These are phyloP conservation scores for Ctenopoma kingsleyae DNA, from an alignment of 2,797 vertebrate species.

Conservation along the genomic window DNA sequence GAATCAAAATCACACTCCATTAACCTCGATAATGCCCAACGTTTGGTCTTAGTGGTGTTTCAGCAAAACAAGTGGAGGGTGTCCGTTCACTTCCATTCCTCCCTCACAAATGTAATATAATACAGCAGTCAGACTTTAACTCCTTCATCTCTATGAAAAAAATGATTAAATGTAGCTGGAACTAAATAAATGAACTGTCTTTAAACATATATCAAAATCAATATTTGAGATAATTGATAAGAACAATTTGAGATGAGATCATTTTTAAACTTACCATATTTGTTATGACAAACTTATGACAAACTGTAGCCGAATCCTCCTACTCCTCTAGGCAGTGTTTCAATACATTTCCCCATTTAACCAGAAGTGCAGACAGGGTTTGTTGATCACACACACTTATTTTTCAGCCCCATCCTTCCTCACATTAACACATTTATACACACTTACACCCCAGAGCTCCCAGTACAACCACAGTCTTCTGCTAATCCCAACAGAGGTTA, in stretches of 20 bases:
- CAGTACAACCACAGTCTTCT: constrained; percentile 26
- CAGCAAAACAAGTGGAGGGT: constrained; percentile 46
- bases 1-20: constrained; percentile 59
- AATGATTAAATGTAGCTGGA: neutral
- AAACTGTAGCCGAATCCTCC: neutral
- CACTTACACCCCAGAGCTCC: constrained; percentile 37
- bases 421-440: constrained; percentile 48
- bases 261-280: neutral
- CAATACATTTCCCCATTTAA: constrained; percentile 11
- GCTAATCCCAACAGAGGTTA: constrained; percentile 48
- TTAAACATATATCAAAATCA: neutral
- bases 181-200: neutral
- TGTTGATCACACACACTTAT: constrained; percentile 6
- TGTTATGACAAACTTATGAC: neutral
- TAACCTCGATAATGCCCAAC: constrained; percentile 36
- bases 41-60: constrained; percentile 23
- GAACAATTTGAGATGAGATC: no score
- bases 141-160: neutral
- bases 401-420: constrained; percentile 34
- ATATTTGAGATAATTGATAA: no score
- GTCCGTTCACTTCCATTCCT: constrained; percentile 32
- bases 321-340: neutral
- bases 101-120: neutral
- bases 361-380: constrained; percentile 13
- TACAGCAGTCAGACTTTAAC: constrained; percentile 3